A percentile compares a stretch with the other conserved stretches of the same genome.
These are phyloP conservation scores for Disparrhopalites patrizii DNA, from an alignment of 2,888 invertebrate genomes.

Conservation along the genomic window DNA sequence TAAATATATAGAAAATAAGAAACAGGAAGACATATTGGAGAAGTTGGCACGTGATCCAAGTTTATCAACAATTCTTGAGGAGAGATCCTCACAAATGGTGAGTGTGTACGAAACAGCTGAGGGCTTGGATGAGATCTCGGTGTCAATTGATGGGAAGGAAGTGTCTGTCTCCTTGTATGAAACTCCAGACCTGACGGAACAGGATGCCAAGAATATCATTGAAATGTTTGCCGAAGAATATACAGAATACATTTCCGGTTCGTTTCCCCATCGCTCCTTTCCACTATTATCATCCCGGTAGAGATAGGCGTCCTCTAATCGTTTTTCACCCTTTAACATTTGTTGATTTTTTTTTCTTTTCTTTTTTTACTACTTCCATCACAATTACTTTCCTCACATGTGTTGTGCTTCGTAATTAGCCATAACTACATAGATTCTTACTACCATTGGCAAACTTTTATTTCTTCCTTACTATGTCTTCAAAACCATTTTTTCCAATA, in stretches of 20 bases:
- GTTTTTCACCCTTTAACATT: no score
- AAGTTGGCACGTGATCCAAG: conserved; percentile 25
- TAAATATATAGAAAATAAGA: conserved; percentile 21
- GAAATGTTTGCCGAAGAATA: conserved; percentile 93
- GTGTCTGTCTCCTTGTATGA: conserved; percentile 86
- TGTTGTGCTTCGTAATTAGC: no score
- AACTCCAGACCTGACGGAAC: conserved; percentile 86
- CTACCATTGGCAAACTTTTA: no score
- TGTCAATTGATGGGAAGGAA: conserved; percentile 87
- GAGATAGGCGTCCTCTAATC: no score
- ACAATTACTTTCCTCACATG: no score
- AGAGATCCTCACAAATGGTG: conserved; percentile 70
- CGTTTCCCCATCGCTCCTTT: no score
- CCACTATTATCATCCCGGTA: no score
- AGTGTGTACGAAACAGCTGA: conserved; percentile 75
- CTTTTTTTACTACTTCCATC: no score
- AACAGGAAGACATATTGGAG: conserved; percentile 20
- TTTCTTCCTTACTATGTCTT: no score
- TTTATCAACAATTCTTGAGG: conserved; percentile 84
- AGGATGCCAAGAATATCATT: conserved; percentile 84
- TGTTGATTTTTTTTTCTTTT: no score
- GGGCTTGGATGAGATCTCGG: conserved; percentile 74
- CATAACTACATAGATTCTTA: no score
- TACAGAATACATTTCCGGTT: conserved; percentile 75
- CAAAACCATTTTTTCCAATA: no score